Percentiles rank a stretch among this genome's conserved stretches.
These are phyloP conservation scores for Atethmia centrago DNA, from an alignment of 2,888 invertebrate genomes.

Conservation along the genomic window DNA sequence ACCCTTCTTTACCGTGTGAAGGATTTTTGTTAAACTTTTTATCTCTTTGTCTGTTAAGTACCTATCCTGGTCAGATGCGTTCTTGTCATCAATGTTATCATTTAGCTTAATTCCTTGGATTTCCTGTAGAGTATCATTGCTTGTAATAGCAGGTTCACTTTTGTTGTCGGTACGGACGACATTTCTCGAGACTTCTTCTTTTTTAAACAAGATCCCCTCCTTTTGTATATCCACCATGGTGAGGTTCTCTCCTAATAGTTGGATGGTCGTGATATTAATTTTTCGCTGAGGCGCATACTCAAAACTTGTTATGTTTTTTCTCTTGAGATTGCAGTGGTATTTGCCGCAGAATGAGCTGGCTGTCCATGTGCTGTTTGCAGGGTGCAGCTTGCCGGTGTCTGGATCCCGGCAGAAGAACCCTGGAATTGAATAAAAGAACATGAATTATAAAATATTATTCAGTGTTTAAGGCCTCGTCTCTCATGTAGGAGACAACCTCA, in stretches of 20 bases:
- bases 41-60: constrained; percentile 83
- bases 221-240: constrained; percentile 17
- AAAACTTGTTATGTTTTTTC: constrained; percentile 67
- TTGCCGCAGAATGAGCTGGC: constrained; percentile 85
- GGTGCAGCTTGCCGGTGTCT: constrained; percentile 82
- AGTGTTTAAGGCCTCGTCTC: background rate
- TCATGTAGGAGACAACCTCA: background rate
- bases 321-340: constrained; percentile 84
- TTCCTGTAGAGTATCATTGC: background rate
- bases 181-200: background rate
- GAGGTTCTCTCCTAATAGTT: constrained; percentile 14
- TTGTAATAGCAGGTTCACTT: constrained; percentile 5
- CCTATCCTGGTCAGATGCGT: constrained; percentile 70
- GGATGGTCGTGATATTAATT: constrained; percentile 71
- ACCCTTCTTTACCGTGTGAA: constrained; percentile 83
- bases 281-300: constrained; percentile 70
- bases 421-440: constrained; percentile 70
- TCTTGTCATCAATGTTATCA: constrained; percentile 29
- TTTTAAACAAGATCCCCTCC: background rate
- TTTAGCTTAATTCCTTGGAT: constrained; percentile 14
- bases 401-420: constrained; percentile 86
- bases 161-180: background rate
- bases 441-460: background rate
- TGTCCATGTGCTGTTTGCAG: constrained; percentile 83
- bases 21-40: constrained; percentile 77